These are phyloP conservation scores for Drosophila malerkotliana DNA, from an alignment of 1,140 invertebrate genomes.

Conservation along the genomic window DNA sequence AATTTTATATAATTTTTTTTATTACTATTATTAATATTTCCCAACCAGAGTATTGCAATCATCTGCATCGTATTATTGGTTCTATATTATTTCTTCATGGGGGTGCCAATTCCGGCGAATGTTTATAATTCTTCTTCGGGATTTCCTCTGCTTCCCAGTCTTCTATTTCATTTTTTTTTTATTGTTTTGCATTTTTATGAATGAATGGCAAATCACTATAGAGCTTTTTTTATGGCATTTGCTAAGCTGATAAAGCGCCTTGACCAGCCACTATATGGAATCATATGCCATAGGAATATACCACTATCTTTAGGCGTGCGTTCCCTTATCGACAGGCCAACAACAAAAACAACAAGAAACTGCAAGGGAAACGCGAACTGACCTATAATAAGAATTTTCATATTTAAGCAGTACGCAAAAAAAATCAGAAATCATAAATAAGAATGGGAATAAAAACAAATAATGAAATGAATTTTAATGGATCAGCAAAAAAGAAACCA, in stretches of 20 bases:
- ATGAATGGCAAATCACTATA: conserved; percentile 59
- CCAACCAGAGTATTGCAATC: neutral
- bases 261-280: conserved; percentile 36
- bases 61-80: neutral
- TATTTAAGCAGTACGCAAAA: conserved; percentile 53
- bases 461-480: neutral
- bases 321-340: conserved; percentile 53
- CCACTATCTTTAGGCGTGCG: conserved; percentile 49
- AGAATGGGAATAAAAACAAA: conserved; percentile 20
- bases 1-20: too few species aligned
- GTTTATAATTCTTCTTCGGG: conserved; percentile 7
- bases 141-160: conserved; percentile 4
- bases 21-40: neutral
- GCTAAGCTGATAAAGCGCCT: conserved; percentile 72
- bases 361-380: conserved; percentile 77
- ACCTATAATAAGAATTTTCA: conserved; percentile 78
- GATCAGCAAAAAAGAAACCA: neutral
- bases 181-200: conserved; percentile 60
- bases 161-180: conserved; percentile 29
- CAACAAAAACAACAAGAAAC: conserved; percentile 31
- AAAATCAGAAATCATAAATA: neutral
- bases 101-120: conserved; percentile 33
- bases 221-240: conserved; percentile 12
- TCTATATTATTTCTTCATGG: conserved; percentile 11
- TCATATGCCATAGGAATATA: conserved; percentile 1